Conservation (phyloP, 2,797 vertebrate genomes). For the Epinephelus awoara region DNA sequence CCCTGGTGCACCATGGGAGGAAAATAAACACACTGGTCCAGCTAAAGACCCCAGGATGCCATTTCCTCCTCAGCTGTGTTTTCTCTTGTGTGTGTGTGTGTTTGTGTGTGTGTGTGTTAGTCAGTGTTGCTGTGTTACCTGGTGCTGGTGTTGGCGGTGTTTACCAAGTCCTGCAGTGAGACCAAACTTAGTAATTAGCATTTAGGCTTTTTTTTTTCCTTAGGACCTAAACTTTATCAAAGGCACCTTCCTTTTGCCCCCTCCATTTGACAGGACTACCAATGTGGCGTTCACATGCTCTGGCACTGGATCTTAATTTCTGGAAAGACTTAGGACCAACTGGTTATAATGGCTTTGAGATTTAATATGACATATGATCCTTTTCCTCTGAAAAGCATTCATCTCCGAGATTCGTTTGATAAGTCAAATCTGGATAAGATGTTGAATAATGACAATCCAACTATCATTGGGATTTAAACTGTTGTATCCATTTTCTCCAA, state of each 20-base stretch:
- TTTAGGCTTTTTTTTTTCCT: background rate
- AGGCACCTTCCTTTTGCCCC: background rate
- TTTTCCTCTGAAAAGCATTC: background rate
- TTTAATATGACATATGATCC: background rate
- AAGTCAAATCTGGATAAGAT: background rate
- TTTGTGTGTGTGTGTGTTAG: constrained; percentile 41
- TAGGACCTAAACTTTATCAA: constrained; percentile 9
- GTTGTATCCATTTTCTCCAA: background rate
- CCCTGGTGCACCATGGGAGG: constrained; percentile 73
- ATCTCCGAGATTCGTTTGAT: background rate
- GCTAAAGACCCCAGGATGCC: constrained; percentile 69
- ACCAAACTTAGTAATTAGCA: constrained; percentile 63
- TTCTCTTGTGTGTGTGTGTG: constrained; percentile 52
- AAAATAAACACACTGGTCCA: constrained; percentile 75
- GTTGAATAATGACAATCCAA: background rate
- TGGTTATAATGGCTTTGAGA: background rate
- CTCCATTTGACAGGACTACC: background rate
- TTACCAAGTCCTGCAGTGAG: constrained; percentile 64
- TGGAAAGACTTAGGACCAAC: constrained; percentile 6
- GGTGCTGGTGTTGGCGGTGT: constrained; percentile 56
- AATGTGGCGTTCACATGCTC: background rate
- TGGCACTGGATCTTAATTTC: background rate
- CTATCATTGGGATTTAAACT: background rate
- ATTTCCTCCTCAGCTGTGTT: constrained; percentile 80
- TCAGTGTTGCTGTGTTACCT: constrained; percentile 57